phyloP scores from a whole-genome alignment of 2,888 invertebrate genomes.

The Thymelicus lineola region DNA sequence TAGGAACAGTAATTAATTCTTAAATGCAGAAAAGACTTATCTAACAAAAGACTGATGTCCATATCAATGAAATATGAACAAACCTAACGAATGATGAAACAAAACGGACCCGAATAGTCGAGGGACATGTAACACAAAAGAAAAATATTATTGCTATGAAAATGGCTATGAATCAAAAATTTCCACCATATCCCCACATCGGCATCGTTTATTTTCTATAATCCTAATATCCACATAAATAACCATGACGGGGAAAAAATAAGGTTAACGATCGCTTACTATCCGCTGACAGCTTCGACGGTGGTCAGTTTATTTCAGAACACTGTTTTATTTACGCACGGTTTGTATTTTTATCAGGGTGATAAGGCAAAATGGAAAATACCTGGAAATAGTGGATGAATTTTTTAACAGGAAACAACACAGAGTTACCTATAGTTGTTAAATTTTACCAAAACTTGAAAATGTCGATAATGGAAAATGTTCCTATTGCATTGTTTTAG shows the following conservation, averaged over 20 bases:
- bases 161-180: conserved; percentile 31
- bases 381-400: too few relatives aligned
- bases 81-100: background rate
- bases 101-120: conserved; percentile 2
- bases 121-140: conserved; percentile 20
- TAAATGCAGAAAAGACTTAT: too few relatives aligned
- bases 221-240: conserved; percentile 28
- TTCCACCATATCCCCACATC: conserved; percentile 20
- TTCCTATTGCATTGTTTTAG: too few relatives aligned
- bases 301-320: conserved; percentile 10
- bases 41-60: too few relatives aligned
- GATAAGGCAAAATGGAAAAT: too few relatives aligned
- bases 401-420: too few relatives aligned
- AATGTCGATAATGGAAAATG: too few relatives aligned
- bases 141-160: conserved; percentile 21
- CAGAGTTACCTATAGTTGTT: too few relatives aligned
- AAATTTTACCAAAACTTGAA: too few relatives aligned
- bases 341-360: too few relatives aligned
- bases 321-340: background rate
- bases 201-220: conserved; percentile 30
- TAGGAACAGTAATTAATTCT: too few relatives aligned
- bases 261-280: conserved; percentile 17
- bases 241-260: conserved; percentile 26
- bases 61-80: background rate
- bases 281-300: conserved; percentile 8